A percentile compares a stretch with the other conserved stretches of the same genome.
Evolutionary conservation across 2,888 invertebrate species (phyloP).

Genomic region (Ethmia dodecea): DNA sequence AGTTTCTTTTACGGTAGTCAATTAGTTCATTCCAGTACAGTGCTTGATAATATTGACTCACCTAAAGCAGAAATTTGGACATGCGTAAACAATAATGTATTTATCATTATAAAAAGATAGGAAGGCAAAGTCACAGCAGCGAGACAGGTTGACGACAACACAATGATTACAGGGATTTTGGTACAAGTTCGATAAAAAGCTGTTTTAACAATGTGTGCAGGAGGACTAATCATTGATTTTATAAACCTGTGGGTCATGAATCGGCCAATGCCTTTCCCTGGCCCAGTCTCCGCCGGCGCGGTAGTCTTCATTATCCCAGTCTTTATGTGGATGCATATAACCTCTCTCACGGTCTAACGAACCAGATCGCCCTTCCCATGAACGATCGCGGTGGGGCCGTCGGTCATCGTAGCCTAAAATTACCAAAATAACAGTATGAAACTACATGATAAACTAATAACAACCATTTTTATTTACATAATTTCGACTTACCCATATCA

Average conservation of each 20-base stretch:
- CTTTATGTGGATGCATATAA: conserved; percentile 68
- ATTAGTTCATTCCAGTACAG: conserved; percentile 62
- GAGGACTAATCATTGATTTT: conserved; percentile 13
- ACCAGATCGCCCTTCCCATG: conserved; percentile 74
- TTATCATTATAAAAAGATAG: background rate
- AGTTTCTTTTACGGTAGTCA: conserved; percentile 56
- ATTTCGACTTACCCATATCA: conserved; percentile 55
- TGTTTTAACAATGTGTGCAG: conserved; percentile 3
- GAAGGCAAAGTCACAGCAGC: too few species aligned
- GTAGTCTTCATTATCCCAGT: conserved; percentile 76
- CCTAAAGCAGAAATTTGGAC: conserved; percentile 38
- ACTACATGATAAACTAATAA: background rate
- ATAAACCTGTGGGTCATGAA: conserved; percentile 70
- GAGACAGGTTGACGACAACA: too few species aligned
- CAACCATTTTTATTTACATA: background rate
- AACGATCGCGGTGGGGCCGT: conserved; percentile 69
- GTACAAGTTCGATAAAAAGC: conserved; percentile 3
- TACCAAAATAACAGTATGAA: background rate
- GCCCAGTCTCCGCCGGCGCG: conserved; percentile 71
- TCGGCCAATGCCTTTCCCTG: conserved; percentile 67
- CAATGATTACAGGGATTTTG: too few species aligned
- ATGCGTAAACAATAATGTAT: conserved; percentile 11
- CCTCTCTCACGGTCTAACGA: conserved; percentile 67
- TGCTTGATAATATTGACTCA: conserved; percentile 52
- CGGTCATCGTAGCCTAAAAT: conserved; percentile 66